Evolutionary conservation across 1,140 invertebrate genomes (phyloP), one percentile per base, ranked within the genome.

Genomic region (Nasonia longicornis): DNA sequence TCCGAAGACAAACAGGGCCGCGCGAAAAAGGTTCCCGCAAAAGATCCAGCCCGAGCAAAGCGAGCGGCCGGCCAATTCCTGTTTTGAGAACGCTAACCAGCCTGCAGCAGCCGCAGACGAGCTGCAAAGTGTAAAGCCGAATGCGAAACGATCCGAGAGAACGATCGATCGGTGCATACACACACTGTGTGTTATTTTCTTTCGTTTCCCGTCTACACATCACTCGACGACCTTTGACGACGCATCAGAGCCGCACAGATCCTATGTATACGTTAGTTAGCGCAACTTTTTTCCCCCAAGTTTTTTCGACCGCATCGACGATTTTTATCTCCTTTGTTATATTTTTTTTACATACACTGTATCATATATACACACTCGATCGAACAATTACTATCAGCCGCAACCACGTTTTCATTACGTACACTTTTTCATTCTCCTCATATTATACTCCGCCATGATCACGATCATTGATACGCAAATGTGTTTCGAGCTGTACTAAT

Each of bases 401-500:
- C 12, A 2, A 35, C 31, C 31, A 35, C 22, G 29, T 67, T 67
- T 67, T 67, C 66, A 67, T 31, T 67, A 29, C 26, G 31, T 35
- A n/a, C 42, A 26, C 29, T 70, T 70, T 35, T 70, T 70, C 26
- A 35, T 12, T 70, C 14, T 35, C 10, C 38, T 42, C 38, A 42
- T 10, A 70, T 26, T 10, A 70, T 26, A 31, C 14, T 31, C 69
- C 20, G 35, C 69, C 26, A 26, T 10, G 20, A 71, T 71, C 69
- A 71, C 11, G 14, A 31, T 71, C 69, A 71, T 71, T 16, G 31
- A 71, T 71, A 42, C 31, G 69, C 69, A 71, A 38, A 35, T 42
- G 29, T 29, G 64, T 35, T 71, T 71, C 8, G 29, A 35, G 35
- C 29, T 42, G 35, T 71, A 42, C 22, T 67, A n/a, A 31, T 16